Conservation (phyloP, 92 coral and sea anemone genomes). For the Blastomussa wellsi region DNA sequence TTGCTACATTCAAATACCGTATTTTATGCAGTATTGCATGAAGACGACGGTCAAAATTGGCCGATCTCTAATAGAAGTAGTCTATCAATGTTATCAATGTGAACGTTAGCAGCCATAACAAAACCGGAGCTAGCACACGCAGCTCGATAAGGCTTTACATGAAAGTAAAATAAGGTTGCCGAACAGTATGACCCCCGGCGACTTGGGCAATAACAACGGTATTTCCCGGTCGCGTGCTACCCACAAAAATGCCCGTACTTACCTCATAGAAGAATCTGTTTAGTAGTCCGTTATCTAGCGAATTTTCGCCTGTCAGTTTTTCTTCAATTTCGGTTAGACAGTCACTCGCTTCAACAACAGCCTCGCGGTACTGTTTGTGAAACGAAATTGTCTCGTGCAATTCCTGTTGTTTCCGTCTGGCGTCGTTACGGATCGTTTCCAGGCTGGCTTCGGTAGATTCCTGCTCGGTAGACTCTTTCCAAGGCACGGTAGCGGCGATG, state of each 20-base stretch:
- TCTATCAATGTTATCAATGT: background rate
- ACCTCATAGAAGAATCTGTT: conserved; percentile 20
- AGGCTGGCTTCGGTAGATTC: conserved; percentile 25
- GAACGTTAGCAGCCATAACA: background rate
- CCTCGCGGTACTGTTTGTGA: conserved; percentile 66
- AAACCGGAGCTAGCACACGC: background rate
- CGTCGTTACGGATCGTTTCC: conserved; percentile 50
- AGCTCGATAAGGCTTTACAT: background rate
- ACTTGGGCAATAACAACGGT: background rate
- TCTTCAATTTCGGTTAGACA: conserved; percentile 40
- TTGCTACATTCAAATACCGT: background rate
- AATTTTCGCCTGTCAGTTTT: conserved; percentile 23
- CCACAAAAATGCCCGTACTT: background rate
- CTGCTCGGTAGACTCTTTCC: conserved; percentile 29
- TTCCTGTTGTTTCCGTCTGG: conserved; percentile 39
- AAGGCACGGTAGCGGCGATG: conserved; percentile 43
- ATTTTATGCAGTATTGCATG: background rate
- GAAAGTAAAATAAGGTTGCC: background rate
- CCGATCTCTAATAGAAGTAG: background rate
- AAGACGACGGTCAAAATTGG: background rate
- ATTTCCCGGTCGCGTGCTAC: background rate
- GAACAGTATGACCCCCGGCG: background rate
- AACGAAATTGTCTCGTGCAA: conserved; percentile 65
- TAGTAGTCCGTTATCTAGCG: background rate
- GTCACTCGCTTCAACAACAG: conserved; percentile 41